phyloP scores from a whole-genome alignment of 2,113 vertebrate genomes.

The Psittacula cyanocephala region DNA sequence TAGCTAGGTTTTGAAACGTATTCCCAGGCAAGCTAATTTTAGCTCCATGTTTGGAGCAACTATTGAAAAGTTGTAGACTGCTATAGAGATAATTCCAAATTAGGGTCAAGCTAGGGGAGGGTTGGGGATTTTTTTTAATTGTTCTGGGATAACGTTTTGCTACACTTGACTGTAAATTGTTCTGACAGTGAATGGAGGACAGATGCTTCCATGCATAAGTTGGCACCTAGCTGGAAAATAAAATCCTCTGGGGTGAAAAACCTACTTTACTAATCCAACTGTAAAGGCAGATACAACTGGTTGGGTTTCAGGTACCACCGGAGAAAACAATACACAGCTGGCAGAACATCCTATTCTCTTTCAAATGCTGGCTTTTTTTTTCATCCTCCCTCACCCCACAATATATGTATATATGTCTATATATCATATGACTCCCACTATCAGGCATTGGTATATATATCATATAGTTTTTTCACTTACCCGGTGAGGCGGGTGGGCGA shows the following conservation, averaged over 20 bases:
- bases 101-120: not conserved
- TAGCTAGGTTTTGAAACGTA: not conserved
- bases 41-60: not conserved
- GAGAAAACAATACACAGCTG: not conserved
- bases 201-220: not conserved
- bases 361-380: not conserved
- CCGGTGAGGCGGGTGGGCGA: no score
- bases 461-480: no score
- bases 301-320: not conserved
- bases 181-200: conserved; percentile 25
- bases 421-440: not conserved
- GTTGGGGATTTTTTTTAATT: not conserved
- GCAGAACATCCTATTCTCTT: not conserved
- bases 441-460: not conserved
- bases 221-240: not conserved
- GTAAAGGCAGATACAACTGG: not conserved
- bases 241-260: not conserved
- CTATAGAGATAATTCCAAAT: not conserved
- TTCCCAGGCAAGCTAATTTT: conserved; percentile 23
- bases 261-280: not conserved
- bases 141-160: not conserved
- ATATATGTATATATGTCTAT: not conserved
- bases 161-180: conserved; percentile 9
- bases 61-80: conserved; percentile 15
- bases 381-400: not conserved